These are phyloP conservation scores for Sebastes diploproa DNA, from an alignment of 2,797 vertebrate species.

Conservation along the genomic window DNA sequence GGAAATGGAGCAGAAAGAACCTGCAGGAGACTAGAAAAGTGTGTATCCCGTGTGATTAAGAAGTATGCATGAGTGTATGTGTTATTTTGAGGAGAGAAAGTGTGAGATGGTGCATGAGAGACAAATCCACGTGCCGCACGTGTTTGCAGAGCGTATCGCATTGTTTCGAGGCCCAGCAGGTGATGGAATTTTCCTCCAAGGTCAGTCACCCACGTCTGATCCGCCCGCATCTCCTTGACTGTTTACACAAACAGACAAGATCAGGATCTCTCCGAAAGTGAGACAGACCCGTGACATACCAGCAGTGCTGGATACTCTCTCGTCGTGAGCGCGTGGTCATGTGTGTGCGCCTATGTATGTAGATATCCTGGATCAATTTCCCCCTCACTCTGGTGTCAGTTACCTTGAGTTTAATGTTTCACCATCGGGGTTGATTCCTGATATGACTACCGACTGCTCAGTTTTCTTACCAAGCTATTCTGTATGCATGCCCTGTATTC, in stretches of 20 bases:
- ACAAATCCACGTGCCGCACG: not conserved
- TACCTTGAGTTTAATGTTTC: slow-evolving; percentile 69
- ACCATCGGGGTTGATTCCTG: slow-evolving; percentile 57
- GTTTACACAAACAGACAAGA: slow-evolving; percentile 52
- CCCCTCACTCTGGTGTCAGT: slow-evolving; percentile 53
- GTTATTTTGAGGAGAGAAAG: not conserved
- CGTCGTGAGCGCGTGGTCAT: slow-evolving; percentile 1
- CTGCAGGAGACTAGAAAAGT: slow-evolving; percentile 14
- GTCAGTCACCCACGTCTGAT: not conserved
- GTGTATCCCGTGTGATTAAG: not conserved
- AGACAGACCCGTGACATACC: slow-evolving; percentile 38
- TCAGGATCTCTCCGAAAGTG: slow-evolving; percentile 15
- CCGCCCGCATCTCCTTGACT: slow-evolving; percentile 27
- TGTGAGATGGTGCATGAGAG: not conserved
- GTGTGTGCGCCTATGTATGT: slow-evolving; percentile 29
- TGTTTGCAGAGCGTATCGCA: not conserved
- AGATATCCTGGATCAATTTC: slow-evolving; percentile 66
- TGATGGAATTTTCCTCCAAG: slow-evolving; percentile 43
- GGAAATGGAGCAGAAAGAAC: slow-evolving; percentile 51
- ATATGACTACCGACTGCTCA: slow-evolving; percentile 41
- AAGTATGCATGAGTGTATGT: not conserved
- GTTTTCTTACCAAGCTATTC: slow-evolving; percentile 30
- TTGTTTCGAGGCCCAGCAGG: not conserved
- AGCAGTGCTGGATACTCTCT: slow-evolving; percentile 31
- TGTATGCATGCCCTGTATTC: not conserved